Evolutionary conservation across 2,888 invertebrate genomes (phyloP).

Genomic region (Sceliomorpha sp.): DNA sequence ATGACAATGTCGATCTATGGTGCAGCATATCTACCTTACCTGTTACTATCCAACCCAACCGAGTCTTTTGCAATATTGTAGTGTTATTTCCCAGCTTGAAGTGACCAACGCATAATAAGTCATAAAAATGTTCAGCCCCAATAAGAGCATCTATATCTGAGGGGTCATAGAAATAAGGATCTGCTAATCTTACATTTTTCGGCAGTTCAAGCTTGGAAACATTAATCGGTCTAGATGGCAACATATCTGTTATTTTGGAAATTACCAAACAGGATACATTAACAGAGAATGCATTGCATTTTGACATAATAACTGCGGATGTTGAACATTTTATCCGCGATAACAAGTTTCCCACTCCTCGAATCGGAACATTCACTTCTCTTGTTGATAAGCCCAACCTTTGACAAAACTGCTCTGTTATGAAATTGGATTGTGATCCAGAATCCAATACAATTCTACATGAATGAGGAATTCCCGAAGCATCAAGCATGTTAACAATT

Average conservation of each 20-base stretch:
- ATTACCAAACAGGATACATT: slow-evolving; percentile 31
- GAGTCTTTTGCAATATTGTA: slow-evolving; percentile 33
- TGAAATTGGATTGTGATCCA: slow-evolving; percentile 42
- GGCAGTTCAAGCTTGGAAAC: slow-evolving; percentile 20
- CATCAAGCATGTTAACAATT: slow-evolving; percentile 25
- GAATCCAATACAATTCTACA: slow-evolving; percentile 38
- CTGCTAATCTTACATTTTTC: slow-evolving; percentile 32
- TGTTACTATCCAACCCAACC: slow-evolving; percentile 33
- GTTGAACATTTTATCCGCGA: slow-evolving; percentile 23
- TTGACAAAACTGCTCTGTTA: slow-evolving; percentile 27
- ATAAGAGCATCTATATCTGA: slow-evolving; percentile 32
- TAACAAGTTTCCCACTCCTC: slow-evolving; percentile 20
- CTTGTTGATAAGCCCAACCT: slow-evolving; percentile 19
- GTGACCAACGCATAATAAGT: slow-evolving; percentile 27
- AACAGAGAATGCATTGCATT: slow-evolving; percentile 14
- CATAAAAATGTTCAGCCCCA: slow-evolving; percentile 35
- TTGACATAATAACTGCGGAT: slow-evolving; percentile 18
- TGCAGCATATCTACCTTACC: no score
- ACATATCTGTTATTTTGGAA: slow-evolving; percentile 19
- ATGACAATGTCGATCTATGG: background rate
- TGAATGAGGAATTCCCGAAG: slow-evolving; percentile 4
- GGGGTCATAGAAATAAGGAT: slow-evolving; percentile 31
- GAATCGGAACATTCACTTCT: slow-evolving; percentile 19
- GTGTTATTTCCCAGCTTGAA: slow-evolving; percentile 7
- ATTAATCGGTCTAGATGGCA: slow-evolving; percentile 33